Evolutionary conservation across 2,113 vertebrate species (phyloP), one percentile per base, ranked within the genome.

Genomic region (Osmerus eperlanus): DNA sequence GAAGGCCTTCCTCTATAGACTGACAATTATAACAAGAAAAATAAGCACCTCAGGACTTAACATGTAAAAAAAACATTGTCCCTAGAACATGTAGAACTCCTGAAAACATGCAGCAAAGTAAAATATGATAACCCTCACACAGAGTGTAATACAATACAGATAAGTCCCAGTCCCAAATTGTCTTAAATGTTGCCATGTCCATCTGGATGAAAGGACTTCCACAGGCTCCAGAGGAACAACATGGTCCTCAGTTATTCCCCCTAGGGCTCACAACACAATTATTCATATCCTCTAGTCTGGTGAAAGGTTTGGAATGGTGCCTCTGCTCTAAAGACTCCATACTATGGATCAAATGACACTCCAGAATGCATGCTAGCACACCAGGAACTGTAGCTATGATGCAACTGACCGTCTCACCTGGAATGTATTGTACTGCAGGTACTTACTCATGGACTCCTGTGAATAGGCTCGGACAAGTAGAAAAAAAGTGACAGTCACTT

Each of bases 201-300:
- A 72, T 52, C 63, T 51, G 58, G 70, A 77, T 72, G 25, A 72
- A 72, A 77, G 70, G 65, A 64, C 63, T 55, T 71, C 60, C 47
- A 36, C 7, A 16, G 65, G 65, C 65, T 60, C 56, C 65, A 47
- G 65, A 62, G 58, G 51, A 72, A 77, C 75, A 67, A 64, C 21
- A 72, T 77, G 36, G 54, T 62, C 65, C 67, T 72, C 47, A 68
- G 51, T 68, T 59, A 32, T 47, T 71, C 21, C 52, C 64, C 75
- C 65, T 1, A 19, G 67, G 70, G 75, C 65, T 41, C 55, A 51
- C 41, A 47, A 61, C 52, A 64, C 19, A 11, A 60, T 60, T 19
- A 21, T 21, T 60, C 58, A 19, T 25, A 60, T 19, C 58, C 58
- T 60, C 58, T 23, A 56, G 59, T 54, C 60, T 58, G 69, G 58